Evolutionary conservation across 2,888 invertebrate species (phyloP), one percentile per base, ranked within the genome.

Genomic region (Diachrysia chrysitis): DNA sequence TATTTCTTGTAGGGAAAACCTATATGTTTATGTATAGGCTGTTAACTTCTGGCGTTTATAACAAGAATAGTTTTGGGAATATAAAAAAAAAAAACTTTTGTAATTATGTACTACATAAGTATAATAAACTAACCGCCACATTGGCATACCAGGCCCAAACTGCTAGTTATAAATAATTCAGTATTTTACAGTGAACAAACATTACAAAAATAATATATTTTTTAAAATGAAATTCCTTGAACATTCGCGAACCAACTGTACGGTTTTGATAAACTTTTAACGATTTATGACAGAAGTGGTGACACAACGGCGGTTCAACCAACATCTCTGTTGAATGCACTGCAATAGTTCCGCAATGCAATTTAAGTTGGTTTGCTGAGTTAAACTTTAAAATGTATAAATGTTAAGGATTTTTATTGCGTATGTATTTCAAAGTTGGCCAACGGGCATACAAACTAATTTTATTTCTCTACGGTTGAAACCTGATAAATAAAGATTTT

Each of bases 231-330:
- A 42, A 42, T 42, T n/a, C 37, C n/a, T n/a, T 5, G 48, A 14
- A 51, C n/a, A 12, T 51, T 19, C 48, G 48, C 17, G 9, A 10
- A 19, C 48, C 17, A 48, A 48, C 48, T 51, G 48, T 51, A 14
- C 21, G 9, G 12, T 9, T 51, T 21, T 51, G 48, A 51, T 19
- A 51, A 51, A 51, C 48, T 51, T 51, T 51, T 51, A 51, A 51
- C 48, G 48, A 51, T 51, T 51, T 51, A 51, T 51, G 48, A 51
- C 21, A 51, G 48, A 51, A 51, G 48, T 51, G 48, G 48, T 51
- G 48, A 51, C 48, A 21, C 48, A 21, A 21, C 48, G 48, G 48
- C 48, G 48, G 48, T 51, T 21, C 21, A 37, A n/a, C 10, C 48
- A 7, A 51, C 48, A 19, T 21, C 48, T 51, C 19, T 51, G 21